A percentile compares a stretch with the other conserved stretches of the same genome.
These are phyloP conservation scores for Promerops cafer DNA, from an alignment of 2,113 vertebrate genomes.

Conservation along the genomic window DNA sequence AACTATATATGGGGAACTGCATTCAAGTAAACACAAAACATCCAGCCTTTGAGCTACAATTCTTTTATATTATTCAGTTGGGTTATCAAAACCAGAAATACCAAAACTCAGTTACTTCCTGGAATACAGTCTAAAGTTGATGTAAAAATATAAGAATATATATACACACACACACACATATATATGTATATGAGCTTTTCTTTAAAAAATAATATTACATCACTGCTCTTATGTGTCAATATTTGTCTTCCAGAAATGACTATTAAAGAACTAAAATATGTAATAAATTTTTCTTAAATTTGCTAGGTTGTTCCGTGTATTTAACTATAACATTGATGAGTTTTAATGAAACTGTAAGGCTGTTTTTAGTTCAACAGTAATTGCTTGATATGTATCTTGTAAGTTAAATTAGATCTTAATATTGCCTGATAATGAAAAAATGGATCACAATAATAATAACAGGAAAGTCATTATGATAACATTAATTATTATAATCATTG, in stretches of 20 bases:
- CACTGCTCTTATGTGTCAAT: neutral
- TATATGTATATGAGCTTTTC: neutral
- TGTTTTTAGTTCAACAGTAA: neutral
- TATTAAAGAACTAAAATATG: neutral
- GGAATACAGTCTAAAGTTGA: neutral
- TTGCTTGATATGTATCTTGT: neutral
- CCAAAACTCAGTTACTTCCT: neutral
- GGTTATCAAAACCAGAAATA: neutral
- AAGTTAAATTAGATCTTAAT: conserved; percentile 29
- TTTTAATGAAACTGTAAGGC: neutral
- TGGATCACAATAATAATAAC: conserved; percentile 23
- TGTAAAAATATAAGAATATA: neutral
- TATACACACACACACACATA: no score
- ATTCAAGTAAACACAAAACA: neutral
- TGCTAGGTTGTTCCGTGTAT: neutral
- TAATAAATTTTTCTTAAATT: neutral
- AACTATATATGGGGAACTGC: neutral
- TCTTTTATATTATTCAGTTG: neutral
- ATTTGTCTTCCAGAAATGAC: neutral
- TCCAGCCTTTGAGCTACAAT: neutral
- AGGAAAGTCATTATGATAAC: conserved; percentile 35
- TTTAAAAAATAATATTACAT: neutral
- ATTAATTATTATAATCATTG: neutral
- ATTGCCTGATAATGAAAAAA: conserved; percentile 8
- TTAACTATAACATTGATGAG: neutral